Evolutionary conservation across 2,888 invertebrate species (phyloP).

Genomic region (Ochlodes sylvanus): DNA sequence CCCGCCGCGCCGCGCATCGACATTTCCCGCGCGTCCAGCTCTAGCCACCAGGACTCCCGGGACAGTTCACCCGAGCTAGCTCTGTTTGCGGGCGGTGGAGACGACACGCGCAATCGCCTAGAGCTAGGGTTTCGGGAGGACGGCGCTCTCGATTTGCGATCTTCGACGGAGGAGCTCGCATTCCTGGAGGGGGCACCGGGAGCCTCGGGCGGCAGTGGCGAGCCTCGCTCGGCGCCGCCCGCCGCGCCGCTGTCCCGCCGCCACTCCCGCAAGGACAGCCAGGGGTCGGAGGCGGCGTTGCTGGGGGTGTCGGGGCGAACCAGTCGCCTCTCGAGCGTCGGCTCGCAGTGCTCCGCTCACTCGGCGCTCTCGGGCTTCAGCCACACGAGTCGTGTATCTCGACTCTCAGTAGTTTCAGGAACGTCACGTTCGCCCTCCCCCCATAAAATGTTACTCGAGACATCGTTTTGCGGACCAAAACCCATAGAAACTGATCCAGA

Average conservation of each 20-base stretch:
- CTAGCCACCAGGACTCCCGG: conserved; percentile 94
- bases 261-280: conserved; percentile 84
- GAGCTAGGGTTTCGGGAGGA: conserved; percentile 88
- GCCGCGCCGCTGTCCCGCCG: conserved; percentile 72
- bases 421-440: conserved; percentile 90
- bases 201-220: conserved; percentile 39
- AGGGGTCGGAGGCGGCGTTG: conserved; percentile 91
- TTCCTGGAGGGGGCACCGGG: conserved; percentile 87
- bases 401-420: conserved; percentile 77
- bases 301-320: conserved; percentile 92
- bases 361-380: conserved; percentile 73
- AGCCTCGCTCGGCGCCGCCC: conserved; percentile 44
- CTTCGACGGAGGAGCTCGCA: conserved; percentile 95
- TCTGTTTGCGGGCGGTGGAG: conserved; percentile 86
- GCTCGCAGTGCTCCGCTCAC: conserved; percentile 90
- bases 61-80: conserved; percentile 95
- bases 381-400: conserved; percentile 64
- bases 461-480: conserved; percentile 95
- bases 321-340: conserved; percentile 92
- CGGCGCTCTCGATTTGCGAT: conserved; percentile 93
- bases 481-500: conserved; percentile 85
- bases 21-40: conserved; percentile 95
- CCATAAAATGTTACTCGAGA: conserved; percentile 95
- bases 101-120: conserved; percentile 61
- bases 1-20: conserved; percentile 94